Conservation (phyloP, 1,140 invertebrate genomes). For the Zaprionus africanus region DNA sequence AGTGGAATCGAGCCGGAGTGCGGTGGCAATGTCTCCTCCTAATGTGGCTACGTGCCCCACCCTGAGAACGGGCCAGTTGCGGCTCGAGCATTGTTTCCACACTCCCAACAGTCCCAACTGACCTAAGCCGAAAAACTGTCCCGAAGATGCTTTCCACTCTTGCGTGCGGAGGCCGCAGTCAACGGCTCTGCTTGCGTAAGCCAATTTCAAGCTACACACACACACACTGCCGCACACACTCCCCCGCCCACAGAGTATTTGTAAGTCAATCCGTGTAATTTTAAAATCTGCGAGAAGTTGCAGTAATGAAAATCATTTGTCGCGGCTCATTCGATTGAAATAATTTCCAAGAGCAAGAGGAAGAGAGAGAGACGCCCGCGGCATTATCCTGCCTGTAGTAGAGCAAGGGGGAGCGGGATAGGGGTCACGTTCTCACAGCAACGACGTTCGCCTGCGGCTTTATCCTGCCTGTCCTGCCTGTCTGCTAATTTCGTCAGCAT, state of each 20-base stretch:
- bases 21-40: not conserved
- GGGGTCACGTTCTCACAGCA: no score
- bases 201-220: not conserved
- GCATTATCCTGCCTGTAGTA: constrained; percentile 11
- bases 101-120: not conserved
- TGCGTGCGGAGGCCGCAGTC: not conserved
- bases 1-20: not conserved
- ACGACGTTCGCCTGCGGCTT: not conserved
- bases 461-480: not conserved
- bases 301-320: constrained; percentile 69
- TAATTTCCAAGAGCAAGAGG: constrained; percentile 48
- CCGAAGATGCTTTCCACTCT: not conserved
- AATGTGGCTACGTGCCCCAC: not conserved
- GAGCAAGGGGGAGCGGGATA: not conserved
- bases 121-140: not conserved
- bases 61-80: not conserved
- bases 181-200: constrained; percentile 1
- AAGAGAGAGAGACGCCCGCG: constrained; percentile 4
- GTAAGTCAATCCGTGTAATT: constrained; percentile 6
- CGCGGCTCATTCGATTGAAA: constrained; percentile 45
- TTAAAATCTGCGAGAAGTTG: constrained; percentile 1
- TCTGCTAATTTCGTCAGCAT: constrained; percentile 43
- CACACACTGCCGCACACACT: not conserved
- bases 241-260: not conserved
- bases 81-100: constrained; percentile 1